Evolutionary conservation across 2,797 vertebrate genomes (phyloP).

Genomic region (Knipowitschia caucasica): DNA sequence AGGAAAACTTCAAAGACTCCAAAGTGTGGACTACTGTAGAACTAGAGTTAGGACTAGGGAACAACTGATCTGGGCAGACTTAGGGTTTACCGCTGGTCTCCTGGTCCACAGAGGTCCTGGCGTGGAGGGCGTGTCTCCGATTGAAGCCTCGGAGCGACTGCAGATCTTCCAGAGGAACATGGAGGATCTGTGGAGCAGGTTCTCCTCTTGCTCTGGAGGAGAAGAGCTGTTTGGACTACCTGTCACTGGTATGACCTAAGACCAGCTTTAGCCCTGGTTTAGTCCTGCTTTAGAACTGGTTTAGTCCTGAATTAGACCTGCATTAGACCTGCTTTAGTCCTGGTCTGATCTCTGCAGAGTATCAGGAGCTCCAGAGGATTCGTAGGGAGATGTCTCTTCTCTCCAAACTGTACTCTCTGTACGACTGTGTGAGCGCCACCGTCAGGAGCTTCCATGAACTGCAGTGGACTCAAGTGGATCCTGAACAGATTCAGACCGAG

Average conservation of each 20-base stretch:
- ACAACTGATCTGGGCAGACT: too few relatives aligned
- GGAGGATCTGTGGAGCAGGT: constrained; percentile 82
- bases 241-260: constrained; percentile 71
- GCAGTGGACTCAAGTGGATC: constrained; percentile 79
- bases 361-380: constrained; percentile 81
- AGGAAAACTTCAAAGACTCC: too few relatives aligned
- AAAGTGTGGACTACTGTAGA: too few relatives aligned
- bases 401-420: constrained; percentile 80
- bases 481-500: constrained; percentile 79
- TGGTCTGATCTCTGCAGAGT: constrained; percentile 57
- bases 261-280: not conserved
- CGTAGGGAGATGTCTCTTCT: constrained; percentile 77
- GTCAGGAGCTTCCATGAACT: constrained; percentile 74
- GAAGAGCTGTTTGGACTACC: constrained; percentile 83
- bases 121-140: constrained; percentile 67
- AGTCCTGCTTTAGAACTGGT: not conserved
- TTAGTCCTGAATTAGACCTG: not conserved
- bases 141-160: constrained; percentile 78
- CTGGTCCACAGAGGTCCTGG: constrained; percentile 70
- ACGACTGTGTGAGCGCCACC: constrained; percentile 71
- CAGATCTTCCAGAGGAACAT: constrained; percentile 81
- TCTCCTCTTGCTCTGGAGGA: constrained; percentile 73
- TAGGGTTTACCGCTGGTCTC: not conserved
- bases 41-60: too few relatives aligned
- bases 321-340: not conserved